Evolutionary conservation across 1,140 invertebrate genomes (phyloP), one percentile per base, ranked within the genome.

Genomic region (Magallana gigas): DNA sequence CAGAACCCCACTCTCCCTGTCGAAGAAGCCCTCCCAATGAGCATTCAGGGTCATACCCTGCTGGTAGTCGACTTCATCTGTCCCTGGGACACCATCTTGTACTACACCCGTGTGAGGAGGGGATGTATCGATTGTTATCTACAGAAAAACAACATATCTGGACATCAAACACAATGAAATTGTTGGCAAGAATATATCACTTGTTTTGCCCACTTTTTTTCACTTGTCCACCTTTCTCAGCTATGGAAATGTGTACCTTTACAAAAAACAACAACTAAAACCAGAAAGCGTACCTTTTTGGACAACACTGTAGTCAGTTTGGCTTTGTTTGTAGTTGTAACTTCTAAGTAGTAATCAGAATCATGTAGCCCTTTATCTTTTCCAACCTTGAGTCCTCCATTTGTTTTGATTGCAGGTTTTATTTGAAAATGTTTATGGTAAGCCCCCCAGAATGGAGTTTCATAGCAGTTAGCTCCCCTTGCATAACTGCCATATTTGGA

Each of bases 11-110:
- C 90, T 91, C 80, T 92, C 91, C 59, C 84, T 86, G 83, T 92
- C 91, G 91, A 91, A 90, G 83, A 91, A 92, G 11, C 88, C 88
- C 5, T 87, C 85, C 91, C 91, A 92, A 81, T 90, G 60, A 5
- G 85, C 91, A 71, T 62, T 56, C 8, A 92, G n/a, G 6, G 58
- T 83, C 14, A 36, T 59, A 57, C 18, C 76, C 57, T 82, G 60
- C 83, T 89, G 88, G 64, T 88, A 92, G 83, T 92, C 91, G 4
- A 89, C 58, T 36, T 92, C 91, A 11, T 85, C 83, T 4, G 29
- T 71, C 12, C 88, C 89, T 48, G 18, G 29, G 11, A 84, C 16
- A 4, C 91, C 90, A 83, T 92, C 91, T 62, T 90, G 62, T 0
- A 92, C 91, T 4, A 84, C 23, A 18, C 91, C 91, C 11, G 58